Evolutionary conservation across 2,888 invertebrate genomes (phyloP), one percentile per base, ranked within the genome.

Genomic region (Neria commutata): DNA sequence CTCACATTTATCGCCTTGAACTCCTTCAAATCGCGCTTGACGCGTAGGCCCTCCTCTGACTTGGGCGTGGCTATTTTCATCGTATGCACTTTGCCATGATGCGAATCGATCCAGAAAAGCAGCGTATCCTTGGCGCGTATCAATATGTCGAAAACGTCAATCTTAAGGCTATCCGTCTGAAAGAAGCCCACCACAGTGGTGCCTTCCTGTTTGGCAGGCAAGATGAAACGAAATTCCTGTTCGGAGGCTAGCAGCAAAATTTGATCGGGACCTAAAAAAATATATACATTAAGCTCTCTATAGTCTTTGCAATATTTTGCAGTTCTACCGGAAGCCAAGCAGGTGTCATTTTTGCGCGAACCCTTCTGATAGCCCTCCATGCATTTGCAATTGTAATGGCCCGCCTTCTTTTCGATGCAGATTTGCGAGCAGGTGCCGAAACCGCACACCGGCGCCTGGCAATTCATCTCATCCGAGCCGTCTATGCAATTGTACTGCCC

Each of bases 371-470:
- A 90, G 3, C 91, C 91, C 2, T 84, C 74, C 2, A 85, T 86
- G 75, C 91, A 91, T 72, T 89, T 89, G 77, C 86, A 88, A 26
- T 81, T 82, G 46, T 77, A 81, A 58, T 82, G 78, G 0, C 78
- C 79, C 57, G 86, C 83, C 67, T 86, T 86, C 66, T 86, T 86
- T 58, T 85, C 85, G 19, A 89, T 84, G 74, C 92, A 93, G 54
- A 89, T 83, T 79, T 94, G 94, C 19, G 93, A 88, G 76, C 94
- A 94, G 3, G 87, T 84, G 48, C 88, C 87, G 85, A 91, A 91
- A 54, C 85, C 82, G 76, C 91, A 91, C 72, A 80, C 88, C 81
- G 64, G 84, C 72, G 77, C 85, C 72, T 85, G 84, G 74, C 94
- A 94, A 72, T 86, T 87, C 65, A 85, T 83, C 83, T 95, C 94